Evolutionary conservation across 2,113 vertebrate species (phyloP).

Genomic region (Vombatus ursinus): DNA sequence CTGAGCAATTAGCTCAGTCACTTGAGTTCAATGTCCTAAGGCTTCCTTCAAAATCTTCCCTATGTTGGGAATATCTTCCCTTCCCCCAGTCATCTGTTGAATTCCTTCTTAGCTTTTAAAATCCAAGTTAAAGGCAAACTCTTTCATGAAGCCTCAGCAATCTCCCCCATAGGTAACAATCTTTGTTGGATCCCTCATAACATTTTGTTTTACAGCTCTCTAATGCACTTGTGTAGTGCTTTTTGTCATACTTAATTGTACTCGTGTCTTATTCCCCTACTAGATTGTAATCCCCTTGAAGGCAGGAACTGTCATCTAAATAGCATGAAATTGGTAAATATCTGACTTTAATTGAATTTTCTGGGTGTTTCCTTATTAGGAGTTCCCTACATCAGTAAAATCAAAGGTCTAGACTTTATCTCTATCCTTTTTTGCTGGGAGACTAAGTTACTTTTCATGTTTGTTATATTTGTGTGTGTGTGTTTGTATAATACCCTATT

Average conservation of each 20-base stretch:
- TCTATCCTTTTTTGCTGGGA: not conserved
- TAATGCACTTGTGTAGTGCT: not conserved
- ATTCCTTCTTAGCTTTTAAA: not conserved
- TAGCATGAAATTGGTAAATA: not conserved
- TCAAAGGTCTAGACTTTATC: not conserved
- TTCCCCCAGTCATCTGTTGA: not conserved
- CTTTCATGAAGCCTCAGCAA: not conserved
- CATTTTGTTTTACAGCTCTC: not conserved
- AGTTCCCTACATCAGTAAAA: not conserved
- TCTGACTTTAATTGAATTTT: not conserved
- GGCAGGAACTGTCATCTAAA: not conserved
- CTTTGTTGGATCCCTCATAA: not conserved
- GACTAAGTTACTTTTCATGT: not conserved
- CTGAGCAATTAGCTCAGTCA: slow-evolving; percentile 4
- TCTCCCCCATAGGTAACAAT: not conserved
- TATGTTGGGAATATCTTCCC: not conserved
- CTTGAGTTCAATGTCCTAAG: not conserved
- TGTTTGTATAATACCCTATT: not conserved
- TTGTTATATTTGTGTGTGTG: not conserved
- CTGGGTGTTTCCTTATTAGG: not conserved
- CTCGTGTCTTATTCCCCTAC: not conserved
- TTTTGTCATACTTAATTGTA: not conserved
- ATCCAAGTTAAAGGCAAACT: not conserved
- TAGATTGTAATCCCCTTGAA: not conserved
- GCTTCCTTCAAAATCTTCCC: not conserved